Evolutionary conservation across 2,888 invertebrate genomes (phyloP), one percentile per base, ranked within the genome.

Genomic region (Machimus rusticus): DNA sequence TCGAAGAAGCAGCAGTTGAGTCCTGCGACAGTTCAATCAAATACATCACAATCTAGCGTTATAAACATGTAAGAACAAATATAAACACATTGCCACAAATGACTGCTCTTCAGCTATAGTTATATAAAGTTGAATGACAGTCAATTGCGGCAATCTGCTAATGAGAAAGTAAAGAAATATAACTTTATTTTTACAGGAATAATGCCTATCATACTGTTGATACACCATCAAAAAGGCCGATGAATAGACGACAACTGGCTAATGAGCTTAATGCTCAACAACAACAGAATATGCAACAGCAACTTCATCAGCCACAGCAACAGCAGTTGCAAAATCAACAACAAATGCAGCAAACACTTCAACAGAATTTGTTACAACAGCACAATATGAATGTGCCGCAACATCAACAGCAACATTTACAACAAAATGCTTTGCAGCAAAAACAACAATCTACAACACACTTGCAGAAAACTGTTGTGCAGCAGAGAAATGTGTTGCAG

Each of bases 401-500:
- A 55, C 88, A 79, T 12, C 86, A 87, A 19, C 87, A 89, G 76
- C 87, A 88, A 37, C 88, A 88, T 51, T 51, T 51, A 51, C 46
- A 88, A 51, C 46, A 88, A 88, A 86, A 82, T 55, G 12, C 43
- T 79, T 23, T 66, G n/a, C 88, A 89, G 12, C 88, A 87, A 9
- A 86, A 87, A 55, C 81, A 84, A 55, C 89, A 88, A 43, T 89
- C 88, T 51, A 88, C 88, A 55, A 88, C 88, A 55, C 86, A 86
- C 23, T n/a, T 77, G 55, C 81, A 87, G 51, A 84, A 87, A 46
- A 19, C 74, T 6, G 28, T 28, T 31, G 28, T 76, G 2, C 66
- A 87, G 19, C 88, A 89, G 86, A 88, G 94, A 93, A 94, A 93
- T 66, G 91, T 93, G 93, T 90, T 93, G 94, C 93, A 94, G 93